Evolutionary conservation across 2,888 invertebrate species (phyloP), one percentile per base, ranked within the genome.

Genomic region (Beris chalybata): DNA sequence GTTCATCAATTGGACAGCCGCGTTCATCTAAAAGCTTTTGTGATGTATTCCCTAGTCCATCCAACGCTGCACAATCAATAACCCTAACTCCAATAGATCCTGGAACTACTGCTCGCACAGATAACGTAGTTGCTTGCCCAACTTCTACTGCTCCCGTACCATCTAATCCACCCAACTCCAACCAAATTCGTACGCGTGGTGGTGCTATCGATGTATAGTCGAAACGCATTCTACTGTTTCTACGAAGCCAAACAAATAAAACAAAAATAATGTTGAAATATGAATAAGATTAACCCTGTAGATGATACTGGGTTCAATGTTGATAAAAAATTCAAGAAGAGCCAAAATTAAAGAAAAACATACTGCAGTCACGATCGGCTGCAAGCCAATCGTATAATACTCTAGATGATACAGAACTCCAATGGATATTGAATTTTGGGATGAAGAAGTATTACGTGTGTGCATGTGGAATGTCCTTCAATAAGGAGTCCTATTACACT

Each of bases 51-150:
- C 89, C 89, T 3, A 90, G 80, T 7, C 92, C 92, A 74, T 92
- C 92, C 73, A 91, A 88, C 0, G 92, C 92, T 4, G 87, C 81
- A 77, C 92, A 92, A 75, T 91, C 89, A 0, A 90, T 87, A 43
- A 92, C 85, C 71, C 87, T 85, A 66, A 90, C 87, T 38, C 89
- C 90, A 69, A 91, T 86, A 22, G 88, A 89, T 72, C 85, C 90
- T 84, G 83, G 72, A 75, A 85, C 75, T 64, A 79, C 74, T 57
- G 80, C 78, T 64, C 78, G 76, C n/a, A 80, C 77, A 3, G 77
- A 84, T n/a, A 91, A 78, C 59, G 86, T 82, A 13, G 89, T 89
- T 22, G 87, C 85, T 77, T 90, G 89, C 11, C 90, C 90, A 57
- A 90, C 90, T 79, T 89, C 87, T 7, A 90, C 86, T 4, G 85